A percentile compares a stretch with the other conserved stretches of the same genome.
phyloP scores from a whole-genome alignment of 2,797 vertebrate genomes.

The Sebastolobus alascanus region DNA sequence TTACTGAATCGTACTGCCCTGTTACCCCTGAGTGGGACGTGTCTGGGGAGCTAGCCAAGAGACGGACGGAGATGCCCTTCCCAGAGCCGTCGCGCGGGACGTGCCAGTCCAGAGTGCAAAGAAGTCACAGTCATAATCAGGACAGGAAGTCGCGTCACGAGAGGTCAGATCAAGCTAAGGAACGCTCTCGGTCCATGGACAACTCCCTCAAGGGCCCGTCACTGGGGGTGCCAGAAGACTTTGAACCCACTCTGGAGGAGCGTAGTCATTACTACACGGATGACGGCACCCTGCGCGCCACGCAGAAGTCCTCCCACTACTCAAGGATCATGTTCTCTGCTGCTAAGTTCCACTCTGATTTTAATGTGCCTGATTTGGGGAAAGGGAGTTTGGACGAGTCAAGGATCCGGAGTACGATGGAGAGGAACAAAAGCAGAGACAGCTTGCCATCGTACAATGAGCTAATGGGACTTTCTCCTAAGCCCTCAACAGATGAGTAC shows the following conservation, averaged over 20 bases:
- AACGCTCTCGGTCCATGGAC: slow-evolving; percentile 98
- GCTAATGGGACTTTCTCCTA: slow-evolving; percentile 93
- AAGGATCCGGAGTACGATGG: slow-evolving; percentile 90
- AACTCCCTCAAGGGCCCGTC: slow-evolving; percentile 95
- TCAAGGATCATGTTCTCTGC: slow-evolving; percentile 95
- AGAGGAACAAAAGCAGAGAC: slow-evolving; percentile 93
- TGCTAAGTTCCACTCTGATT: slow-evolving; percentile 93
- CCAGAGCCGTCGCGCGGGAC: slow-evolving; percentile 97
- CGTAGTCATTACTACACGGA: slow-evolving; percentile 95
- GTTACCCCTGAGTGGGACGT: slow-evolving; percentile 99
- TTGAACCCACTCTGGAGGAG: slow-evolving; percentile 92
- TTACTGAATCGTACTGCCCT: slow-evolving; percentile 96
- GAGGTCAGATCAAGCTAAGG: slow-evolving; percentile 96
- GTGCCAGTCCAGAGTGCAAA: slow-evolving; percentile 96
- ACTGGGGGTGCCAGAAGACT: slow-evolving; percentile 92
- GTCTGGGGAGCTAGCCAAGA: slow-evolving; percentile 97
- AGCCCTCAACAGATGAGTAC: slow-evolving; percentile 95
- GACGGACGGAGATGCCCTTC: slow-evolving; percentile 99
- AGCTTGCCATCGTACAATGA: slow-evolving; percentile 93
- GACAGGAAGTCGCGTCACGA: slow-evolving; percentile 98
- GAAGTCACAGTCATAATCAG: slow-evolving; percentile 99
- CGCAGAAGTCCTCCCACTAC: slow-evolving; percentile 91
- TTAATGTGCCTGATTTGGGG: slow-evolving; percentile 94
- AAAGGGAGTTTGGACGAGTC: slow-evolving; percentile 90
- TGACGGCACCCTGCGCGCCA: slow-evolving; percentile 94